phyloP scores from a whole-genome alignment of 2,797 vertebrate species.

The Sebastolobus altivelis region DNA sequence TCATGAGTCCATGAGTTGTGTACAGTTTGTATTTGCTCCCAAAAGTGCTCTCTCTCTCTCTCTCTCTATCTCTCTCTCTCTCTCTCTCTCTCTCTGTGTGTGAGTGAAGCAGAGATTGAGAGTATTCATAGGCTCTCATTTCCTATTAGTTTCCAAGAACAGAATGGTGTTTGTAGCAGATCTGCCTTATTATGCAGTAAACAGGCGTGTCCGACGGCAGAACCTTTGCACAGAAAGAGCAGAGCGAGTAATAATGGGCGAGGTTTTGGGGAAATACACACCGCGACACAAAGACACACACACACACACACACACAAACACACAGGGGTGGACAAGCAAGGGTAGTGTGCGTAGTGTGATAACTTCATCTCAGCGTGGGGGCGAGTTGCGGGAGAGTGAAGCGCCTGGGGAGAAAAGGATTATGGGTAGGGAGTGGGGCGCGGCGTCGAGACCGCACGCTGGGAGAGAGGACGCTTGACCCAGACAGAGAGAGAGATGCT shows the following conservation, averaged over 20 bases:
- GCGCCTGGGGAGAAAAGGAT: conserved; percentile 73
- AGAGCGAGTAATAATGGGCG: conserved; percentile 36
- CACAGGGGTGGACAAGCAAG: conserved; percentile 41
- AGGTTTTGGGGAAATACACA: conserved; percentile 30
- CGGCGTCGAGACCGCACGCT: conserved; percentile 56
- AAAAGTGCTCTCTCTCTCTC: too few species aligned
- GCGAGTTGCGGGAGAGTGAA: conserved; percentile 62
- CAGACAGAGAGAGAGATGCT: conserved; percentile 38
- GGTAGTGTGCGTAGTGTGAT: conserved; percentile 65
- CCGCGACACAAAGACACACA: conserved; percentile 12
- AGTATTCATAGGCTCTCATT: conserved; percentile 28
- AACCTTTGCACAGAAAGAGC: conserved; percentile 37
- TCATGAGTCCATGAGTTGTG: neutral
- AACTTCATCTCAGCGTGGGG: conserved; percentile 79
- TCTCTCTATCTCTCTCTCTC: neutral
- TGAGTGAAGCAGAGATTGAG: neutral
- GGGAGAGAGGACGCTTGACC: conserved; percentile 64
- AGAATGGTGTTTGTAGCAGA: conserved; percentile 34
- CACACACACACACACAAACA: conserved; percentile 28
- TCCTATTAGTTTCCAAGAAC: conserved; percentile 36
- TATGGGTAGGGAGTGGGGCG: conserved; percentile 64
- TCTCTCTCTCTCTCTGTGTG: neutral
- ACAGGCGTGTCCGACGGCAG: conserved; percentile 38
- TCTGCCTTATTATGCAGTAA: conserved; percentile 43
- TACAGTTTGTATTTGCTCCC: neutral